These are phyloP conservation scores for Drosophila gaucha DNA, from an alignment of 2,888 invertebrate genomes.

Conservation along the genomic window DNA sequence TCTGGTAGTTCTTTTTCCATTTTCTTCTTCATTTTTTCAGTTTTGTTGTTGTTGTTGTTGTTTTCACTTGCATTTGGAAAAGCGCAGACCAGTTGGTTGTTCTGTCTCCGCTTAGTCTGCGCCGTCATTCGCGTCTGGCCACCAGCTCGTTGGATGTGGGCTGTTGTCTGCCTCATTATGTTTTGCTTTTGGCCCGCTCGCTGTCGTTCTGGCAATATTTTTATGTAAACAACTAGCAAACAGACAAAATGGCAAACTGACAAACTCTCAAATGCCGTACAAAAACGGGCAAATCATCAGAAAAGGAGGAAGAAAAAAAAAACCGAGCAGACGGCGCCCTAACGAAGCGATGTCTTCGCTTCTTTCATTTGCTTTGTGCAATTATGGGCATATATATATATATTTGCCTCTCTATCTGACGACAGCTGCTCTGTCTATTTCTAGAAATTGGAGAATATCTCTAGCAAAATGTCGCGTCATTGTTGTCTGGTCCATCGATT, in stretches of 20 bases:
- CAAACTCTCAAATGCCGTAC: conserved; percentile 30
- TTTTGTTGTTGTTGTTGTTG: conserved; percentile 5
- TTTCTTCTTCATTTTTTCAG: not conserved
- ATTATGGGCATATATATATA: conserved; percentile 44
- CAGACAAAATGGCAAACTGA: conserved; percentile 39
- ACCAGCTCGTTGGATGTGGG: conserved; percentile 31
- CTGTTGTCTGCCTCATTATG: conserved; percentile 71
- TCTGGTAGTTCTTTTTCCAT: conserved; percentile 54
- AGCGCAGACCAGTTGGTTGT: conserved; percentile 22
- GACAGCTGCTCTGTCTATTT: not conserved
- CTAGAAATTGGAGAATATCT: conserved; percentile 9
- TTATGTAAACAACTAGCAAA: conserved; percentile 69
- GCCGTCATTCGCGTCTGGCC: conserved; percentile 34
- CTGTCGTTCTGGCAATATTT: conserved; percentile 63
- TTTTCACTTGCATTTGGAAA: conserved; percentile 24
- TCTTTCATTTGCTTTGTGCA: conserved; percentile 67
- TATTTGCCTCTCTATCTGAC: too few relatives aligned
- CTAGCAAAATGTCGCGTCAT: conserved; percentile 36
- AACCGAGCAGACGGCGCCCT: conserved; percentile 35
- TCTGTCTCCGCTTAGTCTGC: conserved; percentile 48
- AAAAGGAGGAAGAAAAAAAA: not conserved
- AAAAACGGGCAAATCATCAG: conserved; percentile 64
- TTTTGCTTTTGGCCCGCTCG: conserved; percentile 39
- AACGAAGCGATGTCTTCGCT: conserved; percentile 56
- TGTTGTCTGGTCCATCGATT: conserved; percentile 46